Percentiles rank a stretch among this genome's conserved stretches.
Evolutionary conservation across 2,797 vertebrate species (phyloP).

Genomic region (Melanotaenia parkinsoni): DNA sequence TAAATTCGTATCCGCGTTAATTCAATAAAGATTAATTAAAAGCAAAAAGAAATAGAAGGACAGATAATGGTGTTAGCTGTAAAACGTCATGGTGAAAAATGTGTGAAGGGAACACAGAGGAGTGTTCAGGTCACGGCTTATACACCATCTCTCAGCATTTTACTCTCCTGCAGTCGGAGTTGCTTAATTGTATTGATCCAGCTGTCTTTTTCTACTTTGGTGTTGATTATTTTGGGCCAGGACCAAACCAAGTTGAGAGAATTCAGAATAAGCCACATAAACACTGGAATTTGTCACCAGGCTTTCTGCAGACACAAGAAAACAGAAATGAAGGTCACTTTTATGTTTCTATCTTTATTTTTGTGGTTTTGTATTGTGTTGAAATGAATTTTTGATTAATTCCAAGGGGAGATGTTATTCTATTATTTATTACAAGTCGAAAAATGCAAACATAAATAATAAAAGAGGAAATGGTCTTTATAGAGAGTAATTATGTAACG

Average conservation of each 20-base stretch:
- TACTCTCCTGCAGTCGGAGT: slow-evolving; percentile 30
- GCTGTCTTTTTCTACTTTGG: slow-evolving; percentile 35
- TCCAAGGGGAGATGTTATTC: no score
- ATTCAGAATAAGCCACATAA: slow-evolving; percentile 30
- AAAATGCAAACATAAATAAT: no score
- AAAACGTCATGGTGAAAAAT: slow-evolving; percentile 16
- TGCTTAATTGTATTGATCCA: slow-evolving; percentile 55
- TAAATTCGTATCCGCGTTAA: not conserved
- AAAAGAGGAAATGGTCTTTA: no score
- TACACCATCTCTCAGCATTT: slow-evolving; percentile 47
- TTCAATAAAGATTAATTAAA: not conserved
- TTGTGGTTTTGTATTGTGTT: no score
- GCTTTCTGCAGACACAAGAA: not conserved
- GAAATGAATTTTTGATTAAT: no score
- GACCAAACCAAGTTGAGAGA: slow-evolving; percentile 12
- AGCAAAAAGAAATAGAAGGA: slow-evolving; percentile 35
- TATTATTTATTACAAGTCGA: no score
- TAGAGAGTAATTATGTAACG: no score
- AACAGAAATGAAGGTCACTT: not conserved
- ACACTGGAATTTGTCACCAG: not conserved
- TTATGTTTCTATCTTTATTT: no score
- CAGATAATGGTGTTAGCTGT: slow-evolving; percentile 29
- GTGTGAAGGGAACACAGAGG: slow-evolving; percentile 6
- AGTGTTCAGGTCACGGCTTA: slow-evolving; percentile 38
- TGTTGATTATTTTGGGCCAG: slow-evolving; percentile 33